These are phyloP conservation scores for Chloroclystis v-ata DNA, from an alignment of 2,888 invertebrate species.

Conservation along the genomic window DNA sequence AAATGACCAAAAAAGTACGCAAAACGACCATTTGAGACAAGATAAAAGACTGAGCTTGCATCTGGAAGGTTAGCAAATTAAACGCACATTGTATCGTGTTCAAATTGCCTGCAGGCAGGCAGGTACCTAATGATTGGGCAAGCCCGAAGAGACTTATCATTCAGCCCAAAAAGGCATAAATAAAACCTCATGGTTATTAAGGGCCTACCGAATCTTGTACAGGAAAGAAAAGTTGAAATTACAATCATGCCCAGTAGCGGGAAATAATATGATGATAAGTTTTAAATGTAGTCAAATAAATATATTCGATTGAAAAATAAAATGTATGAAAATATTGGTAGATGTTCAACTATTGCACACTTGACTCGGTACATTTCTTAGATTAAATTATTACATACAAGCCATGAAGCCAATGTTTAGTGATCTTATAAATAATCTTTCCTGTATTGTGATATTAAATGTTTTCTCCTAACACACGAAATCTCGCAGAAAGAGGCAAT, in stretches of 20 bases:
- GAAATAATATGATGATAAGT: too few relatives aligned
- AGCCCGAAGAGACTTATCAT: conserved; percentile 57
- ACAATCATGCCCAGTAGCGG: conserved; percentile 27
- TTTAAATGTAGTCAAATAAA: too few relatives aligned
- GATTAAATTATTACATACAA: too few relatives aligned
- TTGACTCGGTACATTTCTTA: too few relatives aligned
- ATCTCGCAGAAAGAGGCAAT: not conserved
- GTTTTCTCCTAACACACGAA: too few relatives aligned
- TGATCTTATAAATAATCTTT: too few relatives aligned
- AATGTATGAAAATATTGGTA: too few relatives aligned
- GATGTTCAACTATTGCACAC: too few relatives aligned
- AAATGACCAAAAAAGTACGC: conserved; percentile 31
- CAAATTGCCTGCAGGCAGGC: conserved; percentile 49
- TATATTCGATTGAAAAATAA: too few relatives aligned
- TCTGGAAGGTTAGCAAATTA: not conserved
- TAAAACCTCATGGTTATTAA: conserved; percentile 38
- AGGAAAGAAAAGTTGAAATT: conserved; percentile 32
- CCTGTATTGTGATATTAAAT: too few relatives aligned
- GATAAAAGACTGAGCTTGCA: not conserved
- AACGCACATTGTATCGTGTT: conserved; percentile 31
- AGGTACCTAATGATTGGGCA: conserved; percentile 46
- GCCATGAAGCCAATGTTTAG: too few relatives aligned
- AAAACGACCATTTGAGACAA: conserved; percentile 7
- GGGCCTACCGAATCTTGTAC: conserved; percentile 44
- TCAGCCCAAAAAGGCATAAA: conserved; percentile 48